Evolutionary conservation across 2,888 invertebrate genomes (phyloP).

Genomic region (Plebejus melissa): DNA sequence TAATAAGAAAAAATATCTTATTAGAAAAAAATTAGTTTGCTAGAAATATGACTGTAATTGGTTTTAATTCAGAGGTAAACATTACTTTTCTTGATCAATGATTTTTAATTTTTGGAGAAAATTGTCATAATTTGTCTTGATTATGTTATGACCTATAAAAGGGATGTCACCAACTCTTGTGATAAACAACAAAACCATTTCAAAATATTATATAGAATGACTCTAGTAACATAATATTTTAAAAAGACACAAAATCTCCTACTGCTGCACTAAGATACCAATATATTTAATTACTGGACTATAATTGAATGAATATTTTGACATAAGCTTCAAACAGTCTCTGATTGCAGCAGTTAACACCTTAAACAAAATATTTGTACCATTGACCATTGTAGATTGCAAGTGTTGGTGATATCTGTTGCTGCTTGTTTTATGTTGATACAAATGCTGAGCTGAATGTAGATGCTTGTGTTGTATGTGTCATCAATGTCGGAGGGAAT

Average conservation of each 20-base stretch:
- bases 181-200: background rate
- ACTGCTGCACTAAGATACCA: too few species aligned
- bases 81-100: background rate
- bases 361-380: background rate
- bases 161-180: background rate
- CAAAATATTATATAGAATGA: background rate
- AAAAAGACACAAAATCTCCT: background rate
- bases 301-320: too few species aligned
- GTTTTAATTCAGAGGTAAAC: background rate
- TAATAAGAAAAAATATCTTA: background rate
- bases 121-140: background rate
- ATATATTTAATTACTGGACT: too few species aligned
- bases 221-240: background rate
- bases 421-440: background rate
- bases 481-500: constrained; percentile 68
- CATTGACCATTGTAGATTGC: background rate
- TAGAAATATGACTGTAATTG: background rate
- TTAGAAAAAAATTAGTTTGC: background rate
- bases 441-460: background rate
- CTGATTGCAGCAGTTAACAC: background rate
- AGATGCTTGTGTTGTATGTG: constrained; percentile 35
- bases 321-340: too few species aligned
- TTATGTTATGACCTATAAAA: background rate
- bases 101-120: background rate
- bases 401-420: background rate